These are phyloP conservation scores for Microdon myrmicae DNA, from an alignment of 2,888 invertebrate species.

Conservation along the genomic window DNA sequence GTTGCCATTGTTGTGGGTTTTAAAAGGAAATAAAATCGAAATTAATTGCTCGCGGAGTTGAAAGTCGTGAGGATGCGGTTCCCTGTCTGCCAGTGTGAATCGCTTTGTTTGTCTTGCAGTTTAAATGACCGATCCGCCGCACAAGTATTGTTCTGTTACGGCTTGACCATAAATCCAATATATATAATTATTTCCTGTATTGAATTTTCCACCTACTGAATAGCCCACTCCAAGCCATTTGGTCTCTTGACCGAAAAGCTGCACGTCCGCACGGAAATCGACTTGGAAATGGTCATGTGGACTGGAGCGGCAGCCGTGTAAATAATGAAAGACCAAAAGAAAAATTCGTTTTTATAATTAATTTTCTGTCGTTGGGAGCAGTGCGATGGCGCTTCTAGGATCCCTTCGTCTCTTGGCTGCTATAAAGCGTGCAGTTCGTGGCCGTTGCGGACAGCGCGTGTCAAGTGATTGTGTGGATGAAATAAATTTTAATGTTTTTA, in stretches of 20 bases:
- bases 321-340: constrained; percentile 45
- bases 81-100: constrained; percentile 49
- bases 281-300: constrained; percentile 36
- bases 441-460: constrained; percentile 43
- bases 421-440: too few species aligned
- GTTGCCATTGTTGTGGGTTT: constrained; percentile 52
- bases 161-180: constrained; percentile 47
- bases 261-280: constrained; percentile 46
- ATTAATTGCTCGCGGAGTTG: constrained; percentile 48
- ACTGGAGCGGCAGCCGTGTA: constrained; percentile 39
- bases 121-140: constrained; percentile 43
- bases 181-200: constrained; percentile 53
- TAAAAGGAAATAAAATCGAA: constrained; percentile 50
- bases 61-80: constrained; percentile 44
- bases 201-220: constrained; percentile 42
- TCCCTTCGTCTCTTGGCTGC: too few species aligned
- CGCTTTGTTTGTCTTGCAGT: constrained; percentile 50
- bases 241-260: constrained; percentile 20
- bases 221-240: constrained; percentile 14
- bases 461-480: constrained; percentile 55
- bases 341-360: constrained; percentile 52
- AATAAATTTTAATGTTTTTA: constrained; percentile 55
- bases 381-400: too few species aligned
- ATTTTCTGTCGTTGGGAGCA: constrained; percentile 39
- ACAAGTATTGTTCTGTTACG: constrained; percentile 47